Conservation (phyloP, 1,140 invertebrate genomes). For the Drosophila ercepeae region DNA sequence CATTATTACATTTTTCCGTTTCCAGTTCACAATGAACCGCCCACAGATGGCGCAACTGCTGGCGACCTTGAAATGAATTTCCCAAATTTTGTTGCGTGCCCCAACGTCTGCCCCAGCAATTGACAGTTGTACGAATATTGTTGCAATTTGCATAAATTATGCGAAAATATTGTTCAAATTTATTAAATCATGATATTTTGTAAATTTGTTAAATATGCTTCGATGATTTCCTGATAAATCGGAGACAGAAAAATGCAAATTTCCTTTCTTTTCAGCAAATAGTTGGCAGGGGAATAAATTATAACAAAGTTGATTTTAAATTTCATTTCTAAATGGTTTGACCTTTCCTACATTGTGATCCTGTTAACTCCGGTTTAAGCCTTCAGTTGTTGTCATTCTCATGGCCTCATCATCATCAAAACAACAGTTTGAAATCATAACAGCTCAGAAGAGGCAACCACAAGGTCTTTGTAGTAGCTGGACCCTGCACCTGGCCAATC, state of each 20-base stretch:
- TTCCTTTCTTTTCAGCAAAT: neutral
- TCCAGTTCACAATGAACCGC: neutral
- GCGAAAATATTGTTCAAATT: conserved; percentile 4
- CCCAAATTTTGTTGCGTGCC: conserved; percentile 3
- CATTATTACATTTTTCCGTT: neutral
- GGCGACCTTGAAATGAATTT: conserved; percentile 13
- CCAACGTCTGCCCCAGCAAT: conserved; percentile 13
- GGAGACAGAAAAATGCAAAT: neutral
- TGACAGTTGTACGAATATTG: conserved; percentile 15
- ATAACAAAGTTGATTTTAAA: conserved; percentile 26
- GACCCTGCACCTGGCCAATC: conserved; percentile 1
- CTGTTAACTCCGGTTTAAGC: conserved; percentile 18
- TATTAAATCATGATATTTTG: conserved; percentile 9
- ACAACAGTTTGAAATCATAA: conserved; percentile 55
- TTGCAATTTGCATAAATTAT: conserved; percentile 23
- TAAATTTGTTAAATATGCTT: conserved; percentile 5
- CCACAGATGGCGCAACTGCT: too few relatives aligned
- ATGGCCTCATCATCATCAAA: conserved; percentile 29
- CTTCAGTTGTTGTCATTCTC: conserved; percentile 29
- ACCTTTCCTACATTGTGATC: neutral
- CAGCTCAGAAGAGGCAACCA: conserved; percentile 36
- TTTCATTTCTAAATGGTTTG: conserved; percentile 9
- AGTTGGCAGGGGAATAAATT: neutral
- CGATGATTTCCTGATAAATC: conserved; percentile 4
- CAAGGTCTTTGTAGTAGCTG: conserved; percentile 6